Evolutionary conservation across 2,113 vertebrate species (phyloP).

Genomic region (Pan paniscus): DNA sequence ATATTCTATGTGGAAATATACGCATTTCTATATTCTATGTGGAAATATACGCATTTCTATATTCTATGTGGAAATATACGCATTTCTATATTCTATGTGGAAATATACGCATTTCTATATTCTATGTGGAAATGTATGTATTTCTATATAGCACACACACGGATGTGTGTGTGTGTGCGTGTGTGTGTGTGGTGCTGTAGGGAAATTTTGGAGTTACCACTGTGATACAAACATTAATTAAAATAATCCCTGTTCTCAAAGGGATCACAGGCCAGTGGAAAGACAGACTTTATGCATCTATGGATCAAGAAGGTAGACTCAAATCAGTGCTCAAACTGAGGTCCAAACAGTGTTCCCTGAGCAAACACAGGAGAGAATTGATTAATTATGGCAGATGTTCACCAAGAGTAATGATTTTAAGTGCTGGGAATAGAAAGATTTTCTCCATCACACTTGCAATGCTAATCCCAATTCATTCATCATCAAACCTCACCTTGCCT

Average conservation of each 20-base stretch:
- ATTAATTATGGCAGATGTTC: constrained; percentile 72
- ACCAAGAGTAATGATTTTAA: constrained; percentile 70
- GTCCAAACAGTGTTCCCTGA: constrained; percentile 50
- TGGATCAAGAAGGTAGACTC: constrained; percentile 15
- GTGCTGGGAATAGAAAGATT: constrained; percentile 57
- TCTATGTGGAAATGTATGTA: too few species aligned
- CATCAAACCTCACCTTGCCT: constrained; percentile 47
- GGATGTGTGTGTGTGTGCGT: too few species aligned
- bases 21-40: too few species aligned
- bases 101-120: too few species aligned
- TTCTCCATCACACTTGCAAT: constrained; percentile 55
- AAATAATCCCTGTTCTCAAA: neutral
- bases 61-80: neutral
- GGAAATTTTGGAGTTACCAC: constrained; percentile 9
- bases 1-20: too few species aligned
- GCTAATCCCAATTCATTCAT: constrained; percentile 71
- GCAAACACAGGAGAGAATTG: constrained; percentile 44
- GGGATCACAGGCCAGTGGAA: neutral
- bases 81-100: too few species aligned
- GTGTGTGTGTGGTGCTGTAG: neutral
- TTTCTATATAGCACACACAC: too few species aligned
- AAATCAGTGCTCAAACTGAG: constrained; percentile 12
- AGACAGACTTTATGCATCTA: neutral
- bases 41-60: too few species aligned
- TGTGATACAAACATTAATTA: neutral